These are phyloP conservation scores for Oxyura jamaicensis DNA, from an alignment of 2,113 vertebrate species.

Conservation along the genomic window DNA sequence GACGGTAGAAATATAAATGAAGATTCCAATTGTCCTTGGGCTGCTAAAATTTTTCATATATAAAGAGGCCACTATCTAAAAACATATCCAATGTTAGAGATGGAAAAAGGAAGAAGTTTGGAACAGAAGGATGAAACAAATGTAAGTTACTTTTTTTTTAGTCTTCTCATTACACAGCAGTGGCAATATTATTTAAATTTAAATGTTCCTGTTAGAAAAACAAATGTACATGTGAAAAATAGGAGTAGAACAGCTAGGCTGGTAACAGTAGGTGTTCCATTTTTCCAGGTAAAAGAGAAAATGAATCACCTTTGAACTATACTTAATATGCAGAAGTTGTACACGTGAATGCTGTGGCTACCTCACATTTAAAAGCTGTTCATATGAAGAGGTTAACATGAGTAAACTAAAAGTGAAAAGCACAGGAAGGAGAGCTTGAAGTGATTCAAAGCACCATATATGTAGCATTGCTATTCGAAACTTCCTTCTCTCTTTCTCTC, in stretches of 20 bases:
- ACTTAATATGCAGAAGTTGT: neutral
- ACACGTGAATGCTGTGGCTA: neutral
- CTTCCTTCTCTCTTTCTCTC: fast-evolving
- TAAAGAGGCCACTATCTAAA: neutral
- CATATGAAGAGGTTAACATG: neutral
- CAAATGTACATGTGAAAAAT: neutral
- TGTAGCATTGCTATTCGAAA: neutral
- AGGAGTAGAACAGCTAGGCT: neutral
- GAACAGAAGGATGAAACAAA: neutral
- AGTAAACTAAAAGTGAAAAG: neutral
- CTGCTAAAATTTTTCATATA: neutral
- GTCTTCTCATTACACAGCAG: neutral
- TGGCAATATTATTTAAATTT: neutral
- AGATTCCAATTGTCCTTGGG: neutral
- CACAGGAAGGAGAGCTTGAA: neutral
- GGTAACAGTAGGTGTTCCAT: neutral
- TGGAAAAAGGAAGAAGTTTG: neutral
- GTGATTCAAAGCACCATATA: neutral
- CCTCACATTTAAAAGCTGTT: neutral
- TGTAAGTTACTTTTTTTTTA: no score
- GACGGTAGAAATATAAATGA: neutral
- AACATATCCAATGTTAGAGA: neutral
- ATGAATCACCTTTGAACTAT: neutral
- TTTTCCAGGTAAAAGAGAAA: neutral
- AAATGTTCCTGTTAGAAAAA: neutral